Conservation (phyloP, 2,888 invertebrate species). For the Petrophora chlorosata region DNA sequence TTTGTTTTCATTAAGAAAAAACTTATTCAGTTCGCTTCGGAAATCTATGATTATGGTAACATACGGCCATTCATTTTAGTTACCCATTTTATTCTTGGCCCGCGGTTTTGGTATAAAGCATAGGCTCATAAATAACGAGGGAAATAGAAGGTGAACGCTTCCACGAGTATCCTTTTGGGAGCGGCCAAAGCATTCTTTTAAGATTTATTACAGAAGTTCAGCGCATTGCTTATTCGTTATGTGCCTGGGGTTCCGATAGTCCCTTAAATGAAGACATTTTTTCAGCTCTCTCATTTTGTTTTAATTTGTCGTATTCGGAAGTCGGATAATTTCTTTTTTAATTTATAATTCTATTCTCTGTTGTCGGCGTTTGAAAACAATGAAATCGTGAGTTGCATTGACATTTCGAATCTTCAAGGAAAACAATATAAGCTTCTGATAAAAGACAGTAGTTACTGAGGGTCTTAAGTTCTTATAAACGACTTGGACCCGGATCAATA, state of each 20-base stretch:
- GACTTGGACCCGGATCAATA: too few relatives aligned
- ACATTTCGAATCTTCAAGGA: constrained; percentile 3
- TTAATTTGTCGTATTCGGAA: constrained; percentile 35
- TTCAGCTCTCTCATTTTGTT: constrained; percentile 45
- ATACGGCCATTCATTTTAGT: constrained; percentile 77
- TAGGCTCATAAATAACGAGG: constrained; percentile 81
- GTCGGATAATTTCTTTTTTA: constrained; percentile 33
- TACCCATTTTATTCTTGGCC: constrained; percentile 80
- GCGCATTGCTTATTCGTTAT: constrained; percentile 82
- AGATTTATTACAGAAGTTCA: constrained; percentile 82
- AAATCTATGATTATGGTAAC: constrained; percentile 76
- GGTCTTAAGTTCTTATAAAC: too few relatives aligned
- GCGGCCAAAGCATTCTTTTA: constrained; percentile 82
- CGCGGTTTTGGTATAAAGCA: constrained; percentile 79
- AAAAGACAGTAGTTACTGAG: neutral
- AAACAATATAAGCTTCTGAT: neutral
- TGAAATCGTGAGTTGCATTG: constrained; percentile 31
- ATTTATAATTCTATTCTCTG: constrained; percentile 25
- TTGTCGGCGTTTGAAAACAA: constrained; percentile 29
- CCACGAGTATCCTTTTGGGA: constrained; percentile 82
- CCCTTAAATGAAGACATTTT: constrained; percentile 60
- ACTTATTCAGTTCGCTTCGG: constrained; percentile 57
- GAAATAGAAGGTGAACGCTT: constrained; percentile 83
- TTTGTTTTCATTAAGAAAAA: constrained; percentile 69
- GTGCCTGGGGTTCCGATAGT: constrained; percentile 71